Percentiles rank a stretch among this genome's conserved stretches.
Evolutionary conservation across 2,113 vertebrate species (phyloP).

Genomic region (Machaerirhynchus nigripectus): DNA sequence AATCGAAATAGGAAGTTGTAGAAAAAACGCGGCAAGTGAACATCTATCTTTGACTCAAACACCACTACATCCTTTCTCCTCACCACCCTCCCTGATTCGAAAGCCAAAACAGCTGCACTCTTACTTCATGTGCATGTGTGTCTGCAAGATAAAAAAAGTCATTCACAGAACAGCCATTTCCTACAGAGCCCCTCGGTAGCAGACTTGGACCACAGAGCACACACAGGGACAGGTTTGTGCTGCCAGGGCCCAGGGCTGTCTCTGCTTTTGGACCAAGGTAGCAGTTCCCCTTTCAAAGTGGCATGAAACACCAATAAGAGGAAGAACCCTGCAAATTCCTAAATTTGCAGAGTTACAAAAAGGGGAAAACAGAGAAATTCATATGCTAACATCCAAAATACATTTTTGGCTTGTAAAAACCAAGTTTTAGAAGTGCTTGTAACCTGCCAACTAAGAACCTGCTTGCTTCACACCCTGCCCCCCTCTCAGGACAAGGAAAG

Average conservation of each 20-base stretch:
- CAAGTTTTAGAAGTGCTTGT: neutral
- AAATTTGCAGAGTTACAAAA: neutral
- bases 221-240: neutral
- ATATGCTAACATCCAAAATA: neutral
- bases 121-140: neutral
- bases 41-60: neutral
- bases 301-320: neutral
- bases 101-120: neutral
- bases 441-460: neutral
- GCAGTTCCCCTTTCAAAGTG: neutral
- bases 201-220: neutral
- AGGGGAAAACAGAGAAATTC: neutral
- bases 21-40: neutral
- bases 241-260: neutral
- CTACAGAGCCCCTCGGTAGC: fast-evolving
- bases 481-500: neutral
- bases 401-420: neutral
- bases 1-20: conserved; percentile 39
- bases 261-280: neutral
- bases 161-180: neutral
- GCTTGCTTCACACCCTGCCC: neutral
- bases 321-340: neutral
- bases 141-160: neutral
- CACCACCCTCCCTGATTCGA: neutral
- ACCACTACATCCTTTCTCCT: neutral